phyloP scores from a whole-genome alignment of 2,797 vertebrate species.

The Catostomus latipinnis region DNA sequence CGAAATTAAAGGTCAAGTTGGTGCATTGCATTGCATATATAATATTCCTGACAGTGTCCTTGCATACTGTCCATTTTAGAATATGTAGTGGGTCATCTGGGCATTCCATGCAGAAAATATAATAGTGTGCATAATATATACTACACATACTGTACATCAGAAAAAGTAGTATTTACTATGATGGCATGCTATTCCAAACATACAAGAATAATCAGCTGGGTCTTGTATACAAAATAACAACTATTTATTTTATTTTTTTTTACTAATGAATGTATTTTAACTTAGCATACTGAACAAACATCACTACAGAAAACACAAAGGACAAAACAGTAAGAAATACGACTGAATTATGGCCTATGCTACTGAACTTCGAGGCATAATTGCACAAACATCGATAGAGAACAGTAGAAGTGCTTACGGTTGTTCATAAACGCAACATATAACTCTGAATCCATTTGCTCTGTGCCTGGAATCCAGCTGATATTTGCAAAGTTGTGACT shows the following conservation, averaged over 20 bases:
- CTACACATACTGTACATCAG: not conserved
- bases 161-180: not conserved
- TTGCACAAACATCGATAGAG: conserved; percentile 1
- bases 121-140: not conserved
- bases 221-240: no score
- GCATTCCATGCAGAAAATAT: not conserved
- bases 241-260: no score
- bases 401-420: conserved; percentile 65
- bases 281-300: not conserved
- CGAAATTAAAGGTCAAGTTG: not conserved
- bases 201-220: not conserved
- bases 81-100: not conserved
- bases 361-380: no score
- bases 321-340: not conserved
- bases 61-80: not conserved
- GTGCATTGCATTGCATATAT: not conserved
- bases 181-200: not conserved
- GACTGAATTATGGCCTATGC: not conserved
- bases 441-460: conserved; percentile 68
- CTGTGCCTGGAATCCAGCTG: conserved; percentile 73
- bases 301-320: not conserved
- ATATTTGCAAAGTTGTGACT: conserved; percentile 77
- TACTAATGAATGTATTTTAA: not conserved
- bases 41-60: not conserved
- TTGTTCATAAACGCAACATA: conserved; percentile 75